Evolutionary conservation across 2,888 invertebrate genomes (phyloP).

Genomic region (Cantharis flavilabris): DNA sequence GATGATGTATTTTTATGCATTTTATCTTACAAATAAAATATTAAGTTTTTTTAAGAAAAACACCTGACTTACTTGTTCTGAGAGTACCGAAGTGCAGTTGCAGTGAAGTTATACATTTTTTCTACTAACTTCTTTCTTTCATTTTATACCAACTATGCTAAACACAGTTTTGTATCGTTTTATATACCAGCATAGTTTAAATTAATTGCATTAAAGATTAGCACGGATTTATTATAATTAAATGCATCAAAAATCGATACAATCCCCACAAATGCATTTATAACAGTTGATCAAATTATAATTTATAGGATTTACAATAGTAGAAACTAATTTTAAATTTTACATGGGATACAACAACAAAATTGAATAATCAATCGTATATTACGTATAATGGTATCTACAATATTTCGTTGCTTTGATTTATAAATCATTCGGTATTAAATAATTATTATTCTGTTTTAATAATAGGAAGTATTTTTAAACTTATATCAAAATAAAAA

Average conservation of each 20-base stretch:
- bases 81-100: background rate
- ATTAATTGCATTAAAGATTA: slow-evolving; percentile 5
- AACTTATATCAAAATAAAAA: too few relatives aligned
- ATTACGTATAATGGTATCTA: background rate
- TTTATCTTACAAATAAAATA: too few relatives aligned
- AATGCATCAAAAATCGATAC: background rate
- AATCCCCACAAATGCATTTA: slow-evolving; percentile 1
- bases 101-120: background rate
- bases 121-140: background rate
- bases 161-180: background rate
- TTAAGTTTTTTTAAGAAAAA: too few relatives aligned
- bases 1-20: too few relatives aligned
- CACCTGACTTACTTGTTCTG: background rate
- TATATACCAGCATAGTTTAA: background rate
- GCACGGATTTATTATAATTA: background rate
- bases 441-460: background rate
- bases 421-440: background rate
- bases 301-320: background rate
- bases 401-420: background rate
- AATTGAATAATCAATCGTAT: slow-evolving; percentile 37
- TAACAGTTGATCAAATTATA: background rate
- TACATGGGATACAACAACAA: slow-evolving; percentile 52
- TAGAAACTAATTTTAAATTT: background rate
- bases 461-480: background rate
- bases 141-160: background rate